Evolutionary conservation across 2,797 vertebrate genomes (phyloP), one percentile per base, ranked within the genome.

Genomic region (Chaetodon trifasciatus): DNA sequence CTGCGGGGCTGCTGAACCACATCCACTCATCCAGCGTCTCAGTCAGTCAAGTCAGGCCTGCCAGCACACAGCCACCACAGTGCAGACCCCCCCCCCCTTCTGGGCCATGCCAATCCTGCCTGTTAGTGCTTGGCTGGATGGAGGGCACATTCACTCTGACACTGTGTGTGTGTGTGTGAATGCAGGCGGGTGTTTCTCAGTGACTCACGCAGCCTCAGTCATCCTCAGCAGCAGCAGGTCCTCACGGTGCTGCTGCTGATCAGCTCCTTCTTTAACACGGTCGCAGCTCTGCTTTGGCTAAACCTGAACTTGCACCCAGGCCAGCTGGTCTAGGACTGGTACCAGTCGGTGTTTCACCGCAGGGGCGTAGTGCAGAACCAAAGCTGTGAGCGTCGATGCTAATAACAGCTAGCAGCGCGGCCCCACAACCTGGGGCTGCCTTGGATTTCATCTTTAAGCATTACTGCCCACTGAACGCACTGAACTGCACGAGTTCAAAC

Each of bases 131-230:
- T 11, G 77, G 70, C n/a, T 86, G 70, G 78, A 65, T 21, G 44
- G 74, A 82, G 74, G 82, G 46, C 71, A 69, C 74, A 70, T 73
- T 73, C 12, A 24, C 47, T 39, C 58, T 68, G 74, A 66, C 74
- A 37, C 39, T 49, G n/a, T 47, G 40, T 57, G 17, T 21, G 52
- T 24, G 57, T 70, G 72, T 28, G 67, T 69, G 23, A 58, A 32
- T 49, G 77, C 23, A 64, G 37, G 61, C 55, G 32, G 83, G 75
- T 86, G 88, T 86, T 77, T 84, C 81, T 82, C 78, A 2, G 86
- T 88, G 89, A 92, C 83, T 93, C 89, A 91, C 81, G 74, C 71
- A 2, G 42, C 73, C 75, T 69, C 68, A 65, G 53, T 76, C 62
- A 81, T 80, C 81, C 63, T 68, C 40, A 62, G 78, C 72, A 81